Evolutionary conservation across 2,113 vertebrate genomes (phyloP), one percentile per base, ranked within the genome.

Genomic region (Clarias gariepinus): DNA sequence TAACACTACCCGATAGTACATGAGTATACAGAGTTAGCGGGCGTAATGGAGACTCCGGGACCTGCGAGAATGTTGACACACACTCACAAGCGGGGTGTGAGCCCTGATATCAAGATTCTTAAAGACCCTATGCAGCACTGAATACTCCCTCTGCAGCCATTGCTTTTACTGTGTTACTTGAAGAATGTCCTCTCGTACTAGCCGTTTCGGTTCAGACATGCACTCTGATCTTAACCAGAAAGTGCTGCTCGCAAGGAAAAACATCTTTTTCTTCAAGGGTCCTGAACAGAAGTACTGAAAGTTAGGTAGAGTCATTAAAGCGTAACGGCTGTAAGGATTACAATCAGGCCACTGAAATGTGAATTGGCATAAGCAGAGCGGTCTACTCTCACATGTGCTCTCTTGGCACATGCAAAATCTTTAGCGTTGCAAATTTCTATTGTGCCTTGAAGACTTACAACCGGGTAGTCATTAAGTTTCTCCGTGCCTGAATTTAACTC

Each of bases 51-150:
- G 86, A 66, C 64, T 66, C 33, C 41, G 80, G 79, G 82, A 80
- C 86, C 86, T 91, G 86, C 78, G 74, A 89, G 57, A 91, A 89
- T 91, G 92, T 91, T 90, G 60, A 91, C 89, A 60, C 71, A 47
- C 88, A 78, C 60, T 84, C 64, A 76, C 84, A 87, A 85, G 88
- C 52, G 64, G 76, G 68, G 84, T 58, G 89, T 83, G 86, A 88
- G 76, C 81, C 86, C 36, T 85, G n/a, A 61, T 82, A 83, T 83
- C 83, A 55, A 68, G 81, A 85, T 60, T 88, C 82, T 88, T 47
- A 93, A 89, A 91, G 69, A 4, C n/a, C 71, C 64, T 87, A 88
- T 88, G 71, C 87, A 90, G 86, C 85, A 87, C 82, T 90, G 73
- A 89, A 87, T 89, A 66, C 63, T 90, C 88, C 88, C 83, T 30